phyloP scores from a whole-genome alignment of 2,888 invertebrate species.

The Lasioglossum pauxillum region DNA sequence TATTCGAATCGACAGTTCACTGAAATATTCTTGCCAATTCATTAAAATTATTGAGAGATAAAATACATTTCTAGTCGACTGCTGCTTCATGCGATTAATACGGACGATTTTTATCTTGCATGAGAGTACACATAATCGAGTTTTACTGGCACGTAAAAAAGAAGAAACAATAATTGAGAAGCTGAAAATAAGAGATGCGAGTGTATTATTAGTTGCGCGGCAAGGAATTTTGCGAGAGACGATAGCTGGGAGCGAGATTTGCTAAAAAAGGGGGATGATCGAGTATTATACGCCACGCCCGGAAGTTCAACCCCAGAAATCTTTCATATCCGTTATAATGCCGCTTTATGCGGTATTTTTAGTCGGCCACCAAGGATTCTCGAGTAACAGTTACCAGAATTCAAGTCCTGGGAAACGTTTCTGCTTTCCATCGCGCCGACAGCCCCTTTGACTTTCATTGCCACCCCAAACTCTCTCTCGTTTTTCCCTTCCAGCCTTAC shows the following conservation, averaged over 20 bases:
- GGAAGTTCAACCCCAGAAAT: constrained; percentile 15
- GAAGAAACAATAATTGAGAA: too few species aligned
- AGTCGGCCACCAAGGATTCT: background rate
- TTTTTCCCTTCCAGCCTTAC: background rate
- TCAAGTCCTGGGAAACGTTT: background rate
- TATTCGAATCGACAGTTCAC: background rate
- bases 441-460: constrained; percentile 14
- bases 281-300: background rate
- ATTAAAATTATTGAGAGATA: background rate
- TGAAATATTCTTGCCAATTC: background rate
- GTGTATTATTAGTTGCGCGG: background rate
- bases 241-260: background rate
- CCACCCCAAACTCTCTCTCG: background rate
- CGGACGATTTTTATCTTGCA: too few species aligned
- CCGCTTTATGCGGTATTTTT: background rate
- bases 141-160: background rate
- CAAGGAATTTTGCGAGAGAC: background rate
- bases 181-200: background rate
- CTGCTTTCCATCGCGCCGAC: background rate
- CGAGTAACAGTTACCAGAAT: constrained; percentile 9
- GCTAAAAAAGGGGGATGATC: background rate
- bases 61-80: background rate
- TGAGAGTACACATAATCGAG: background rate
- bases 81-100: too few species aligned
- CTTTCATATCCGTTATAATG: background rate